Conservation (phyloP, 2,113 vertebrate species). For the Azemiops feae region DNA sequence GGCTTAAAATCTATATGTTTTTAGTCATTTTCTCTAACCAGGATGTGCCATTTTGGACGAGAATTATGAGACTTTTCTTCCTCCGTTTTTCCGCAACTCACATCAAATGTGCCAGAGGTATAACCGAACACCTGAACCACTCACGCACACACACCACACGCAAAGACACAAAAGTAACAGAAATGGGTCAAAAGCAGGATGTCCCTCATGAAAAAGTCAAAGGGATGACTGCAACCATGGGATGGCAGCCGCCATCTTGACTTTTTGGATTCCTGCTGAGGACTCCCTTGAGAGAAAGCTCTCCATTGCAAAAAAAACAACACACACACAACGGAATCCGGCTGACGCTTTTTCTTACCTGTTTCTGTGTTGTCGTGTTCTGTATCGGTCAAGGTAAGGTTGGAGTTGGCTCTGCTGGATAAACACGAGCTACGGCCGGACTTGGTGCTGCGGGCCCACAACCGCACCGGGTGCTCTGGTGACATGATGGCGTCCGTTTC, state of each 20-base stretch:
- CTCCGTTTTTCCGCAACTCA: not conserved
- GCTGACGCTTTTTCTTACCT: conserved; percentile 67
- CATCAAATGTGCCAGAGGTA: not conserved
- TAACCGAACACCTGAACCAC: not conserved
- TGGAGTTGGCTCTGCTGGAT: conserved; percentile 96
- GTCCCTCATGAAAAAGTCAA: not conserved
- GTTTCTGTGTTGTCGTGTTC: conserved; percentile 96
- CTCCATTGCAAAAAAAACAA: not conserved
- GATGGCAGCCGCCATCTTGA: not conserved
- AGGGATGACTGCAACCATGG: not conserved
- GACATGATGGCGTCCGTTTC: conserved; percentile 90
- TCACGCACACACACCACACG: not conserved
- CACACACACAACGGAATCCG: not conserved
- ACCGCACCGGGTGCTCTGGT: conserved; percentile 84
- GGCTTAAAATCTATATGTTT: no score
- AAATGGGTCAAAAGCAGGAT: not conserved
- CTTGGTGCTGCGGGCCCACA: conserved; percentile 90
- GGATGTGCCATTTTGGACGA: not conserved
- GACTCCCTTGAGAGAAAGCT: not conserved
- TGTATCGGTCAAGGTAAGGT: conserved; percentile 94
- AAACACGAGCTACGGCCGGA: conserved; percentile 95
- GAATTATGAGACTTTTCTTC: conserved; percentile 36
- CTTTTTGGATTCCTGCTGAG: not conserved
- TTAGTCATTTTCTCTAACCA: no score
- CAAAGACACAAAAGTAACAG: not conserved